These are phyloP conservation scores for Ptychochromis oligacanthus DNA, from an alignment of 2,113 vertebrate species.

Conservation along the genomic window DNA sequence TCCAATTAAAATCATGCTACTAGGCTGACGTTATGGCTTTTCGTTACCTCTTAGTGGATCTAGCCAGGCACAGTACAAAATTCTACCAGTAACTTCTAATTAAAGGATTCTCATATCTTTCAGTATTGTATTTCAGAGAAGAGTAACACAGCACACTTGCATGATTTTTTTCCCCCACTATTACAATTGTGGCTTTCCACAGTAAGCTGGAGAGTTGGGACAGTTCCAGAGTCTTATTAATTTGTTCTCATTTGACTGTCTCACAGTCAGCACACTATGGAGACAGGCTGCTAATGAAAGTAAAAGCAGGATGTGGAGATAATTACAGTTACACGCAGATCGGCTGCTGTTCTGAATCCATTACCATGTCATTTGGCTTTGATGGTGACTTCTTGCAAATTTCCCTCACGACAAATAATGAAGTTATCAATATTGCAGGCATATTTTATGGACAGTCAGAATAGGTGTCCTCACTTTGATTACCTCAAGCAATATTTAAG, in stretches of 20 bases:
- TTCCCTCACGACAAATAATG: constrained; percentile 47
- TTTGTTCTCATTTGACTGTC: constrained; percentile 57
- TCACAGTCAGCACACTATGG: constrained; percentile 42
- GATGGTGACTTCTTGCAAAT: constrained; percentile 51
- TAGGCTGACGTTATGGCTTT: neutral
- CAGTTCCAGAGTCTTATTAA: constrained; percentile 59
- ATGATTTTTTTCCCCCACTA: neutral
- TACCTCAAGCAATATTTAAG: neutral
- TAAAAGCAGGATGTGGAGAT: constrained; percentile 72
- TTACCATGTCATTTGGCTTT: constrained; percentile 66
- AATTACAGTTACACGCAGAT: constrained; percentile 69
- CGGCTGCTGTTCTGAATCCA: constrained; percentile 70
- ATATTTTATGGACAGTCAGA: constrained; percentile 26
- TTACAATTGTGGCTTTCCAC: constrained; percentile 11
- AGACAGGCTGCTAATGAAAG: constrained; percentile 68
- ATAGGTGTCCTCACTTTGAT: constrained; percentile 1
- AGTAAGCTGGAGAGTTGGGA: constrained; percentile 40
- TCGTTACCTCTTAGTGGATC: neutral
- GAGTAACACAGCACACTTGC: neutral
- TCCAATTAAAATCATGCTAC: neutral
- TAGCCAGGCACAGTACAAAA: neutral
- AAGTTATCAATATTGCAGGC: constrained; percentile 42
- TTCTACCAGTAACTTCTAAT: constrained; percentile 4
- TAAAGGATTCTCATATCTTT: constrained; percentile 10
- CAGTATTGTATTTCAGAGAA: neutral